Percentiles rank a stretch among this genome's conserved stretches.
Evolutionary conservation across 2,797 vertebrate genomes (phyloP).

Genomic region (Tragelaphus oryx): DNA sequence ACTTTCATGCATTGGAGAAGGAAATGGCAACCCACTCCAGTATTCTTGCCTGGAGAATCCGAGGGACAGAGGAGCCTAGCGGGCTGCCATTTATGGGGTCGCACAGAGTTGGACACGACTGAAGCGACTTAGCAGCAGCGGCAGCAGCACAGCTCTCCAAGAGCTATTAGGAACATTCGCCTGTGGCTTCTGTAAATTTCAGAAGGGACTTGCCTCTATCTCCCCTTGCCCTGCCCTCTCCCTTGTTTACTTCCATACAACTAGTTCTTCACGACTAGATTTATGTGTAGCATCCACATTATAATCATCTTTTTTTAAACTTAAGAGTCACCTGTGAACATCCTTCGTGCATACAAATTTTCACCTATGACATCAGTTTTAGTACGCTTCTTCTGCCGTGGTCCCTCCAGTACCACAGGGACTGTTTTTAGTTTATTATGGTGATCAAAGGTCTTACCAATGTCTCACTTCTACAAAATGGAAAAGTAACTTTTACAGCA

Average conservation of each 20-base stretch:
- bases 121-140: too few species aligned
- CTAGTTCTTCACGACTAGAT: not conserved
- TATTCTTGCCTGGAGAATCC: too few species aligned
- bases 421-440: not conserved
- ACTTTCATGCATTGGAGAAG: too few species aligned
- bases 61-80: too few species aligned
- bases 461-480: not conserved
- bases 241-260: not conserved
- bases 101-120: too few species aligned
- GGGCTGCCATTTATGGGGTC: too few species aligned
- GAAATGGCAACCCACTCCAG: too few species aligned
- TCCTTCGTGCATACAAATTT: not conserved
- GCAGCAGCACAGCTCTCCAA: not conserved
- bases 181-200: not conserved
- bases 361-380: not conserved
- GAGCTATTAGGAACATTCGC: not conserved
- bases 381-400: not conserved
- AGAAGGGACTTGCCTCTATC: not conserved
- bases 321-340: not conserved
- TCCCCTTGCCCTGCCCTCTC: not conserved
- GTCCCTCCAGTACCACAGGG: not conserved
- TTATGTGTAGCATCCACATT: not conserved
- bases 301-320: not conserved
- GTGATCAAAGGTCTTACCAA: not conserved
- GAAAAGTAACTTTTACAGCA: conserved; percentile 29